Percentiles rank a stretch among this genome's conserved stretches.
These are phyloP conservation scores for Hartigia nigra DNA, from an alignment of 2,888 invertebrate genomes.

Conservation along the genomic window DNA sequence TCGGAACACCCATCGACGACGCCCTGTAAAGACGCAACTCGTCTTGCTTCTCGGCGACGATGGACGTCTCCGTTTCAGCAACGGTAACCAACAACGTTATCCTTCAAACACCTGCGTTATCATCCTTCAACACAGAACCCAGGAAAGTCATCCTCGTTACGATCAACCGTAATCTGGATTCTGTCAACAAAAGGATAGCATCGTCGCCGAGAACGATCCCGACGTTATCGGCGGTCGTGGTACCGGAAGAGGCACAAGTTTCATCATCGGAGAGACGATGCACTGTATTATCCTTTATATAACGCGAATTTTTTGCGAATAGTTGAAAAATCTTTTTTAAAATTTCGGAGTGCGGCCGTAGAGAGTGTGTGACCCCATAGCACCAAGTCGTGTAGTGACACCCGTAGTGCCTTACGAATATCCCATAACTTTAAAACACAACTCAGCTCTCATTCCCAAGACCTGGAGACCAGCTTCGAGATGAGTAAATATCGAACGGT, in stretches of 20 bases:
- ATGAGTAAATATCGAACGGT: constrained; percentile 7
- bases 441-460: constrained; percentile 17
- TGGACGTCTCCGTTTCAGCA: neutral
- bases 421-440: constrained; percentile 14
- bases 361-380: constrained; percentile 33
- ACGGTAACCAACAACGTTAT: neutral
- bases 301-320: neutral
- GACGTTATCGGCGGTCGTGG: neutral
- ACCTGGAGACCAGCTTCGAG: constrained; percentile 20
- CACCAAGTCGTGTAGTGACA: constrained; percentile 43
- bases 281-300: neutral
- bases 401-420: constrained; percentile 32
- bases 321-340: neutral
- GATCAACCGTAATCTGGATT: neutral
- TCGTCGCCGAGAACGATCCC: neutral
- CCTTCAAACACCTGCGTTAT: neutral
- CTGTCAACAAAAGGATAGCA: too few species aligned
- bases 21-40: neutral
- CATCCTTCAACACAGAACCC: neutral
- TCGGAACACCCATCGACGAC: neutral
- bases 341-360: constrained; percentile 45
- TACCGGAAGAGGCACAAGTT: neutral
- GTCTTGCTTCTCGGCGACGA: neutral
- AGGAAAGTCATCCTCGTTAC: neutral
- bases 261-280: neutral